Conservation (phyloP, 2,888 invertebrate species). For the Amblyjoppa fuscipennis region DNA sequence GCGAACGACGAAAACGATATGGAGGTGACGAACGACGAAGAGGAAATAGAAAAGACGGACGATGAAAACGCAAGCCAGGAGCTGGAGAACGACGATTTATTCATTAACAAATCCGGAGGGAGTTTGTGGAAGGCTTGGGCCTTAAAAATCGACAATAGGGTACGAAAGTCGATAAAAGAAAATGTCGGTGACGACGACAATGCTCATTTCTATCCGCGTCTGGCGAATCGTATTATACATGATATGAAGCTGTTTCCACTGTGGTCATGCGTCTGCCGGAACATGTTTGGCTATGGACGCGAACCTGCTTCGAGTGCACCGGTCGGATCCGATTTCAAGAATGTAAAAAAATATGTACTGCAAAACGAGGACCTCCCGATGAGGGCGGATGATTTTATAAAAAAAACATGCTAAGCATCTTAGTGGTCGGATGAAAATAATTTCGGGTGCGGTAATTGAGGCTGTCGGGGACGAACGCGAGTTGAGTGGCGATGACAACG, state of each 20-base stretch:
- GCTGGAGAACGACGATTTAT: background rate
- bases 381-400: slow-evolving; percentile 44
- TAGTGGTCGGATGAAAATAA: background rate
- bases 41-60: background rate
- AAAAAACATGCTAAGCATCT: background rate
- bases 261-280: slow-evolving; percentile 54
- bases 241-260: slow-evolving; percentile 45
- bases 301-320: slow-evolving; percentile 56
- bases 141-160: background rate
- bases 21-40: background rate
- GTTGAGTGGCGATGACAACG: background rate
- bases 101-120: background rate
- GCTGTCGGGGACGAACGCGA: background rate
- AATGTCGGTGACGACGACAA: slow-evolving; percentile 33
- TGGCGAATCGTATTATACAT: slow-evolving; percentile 24
- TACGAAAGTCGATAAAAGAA: background rate
- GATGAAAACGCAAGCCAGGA: background rate
- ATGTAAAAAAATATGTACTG: slow-evolving; percentile 41
- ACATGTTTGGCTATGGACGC: slow-evolving; percentile 55
- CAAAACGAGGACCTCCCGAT: slow-evolving; percentile 13
- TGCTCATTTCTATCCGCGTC: slow-evolving; percentile 12
- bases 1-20: background rate
- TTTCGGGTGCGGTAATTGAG: background rate
- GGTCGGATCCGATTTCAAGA: slow-evolving; percentile 54
- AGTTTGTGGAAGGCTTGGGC: slow-evolving; percentile 17